Base-by-base conservation (phyloP, 2,888 invertebrate species). In the Sarcophaga caerulescens region DNA sequence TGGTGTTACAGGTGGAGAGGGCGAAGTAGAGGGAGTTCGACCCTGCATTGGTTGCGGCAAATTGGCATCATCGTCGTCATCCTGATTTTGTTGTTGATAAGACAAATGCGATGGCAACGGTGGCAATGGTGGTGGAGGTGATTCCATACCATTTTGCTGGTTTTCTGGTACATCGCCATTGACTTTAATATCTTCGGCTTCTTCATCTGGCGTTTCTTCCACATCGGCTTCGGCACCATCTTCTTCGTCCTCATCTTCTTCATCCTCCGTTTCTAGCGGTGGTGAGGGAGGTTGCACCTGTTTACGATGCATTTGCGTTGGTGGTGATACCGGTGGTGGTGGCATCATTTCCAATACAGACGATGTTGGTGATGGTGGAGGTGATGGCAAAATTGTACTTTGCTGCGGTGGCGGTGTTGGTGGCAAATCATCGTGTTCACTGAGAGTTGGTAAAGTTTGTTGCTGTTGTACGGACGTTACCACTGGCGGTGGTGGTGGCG, bases 1-100 rank as follows among this genome's bases (percentile, higher is more conserved):
- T 60, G 92, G 92, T 47, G 92, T 92, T 23, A 90, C 90, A 62
- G 93, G 92, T 78, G 92, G 92, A 17, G 92, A 92, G 19, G 92
- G 92, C 44, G 92, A 92, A 25, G 91, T 91, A 17, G 93, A 92
- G n/a, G 91, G 91, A 6, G 91, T 86, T 19, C 21, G 77, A 8
- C 86, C 86, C n/a, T 84, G 84, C 86, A 86, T 86, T 12, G 86
- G 86, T 71, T 86, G 84, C 52, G 86, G 86, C 21, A 86, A 75
- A 78, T 86, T 83, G 45, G 59, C 78, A 35, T 83, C 87, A 23
- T 86, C 86, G 2, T 85, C 81, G 47, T 85, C 81, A 77, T 83
- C 76, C 8, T 63, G 57, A 23, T 76, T 25, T 57, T 76, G 73
- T 19, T 91, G 91, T 14, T 91, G 89, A 79, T 92, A 92, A 19